Conservation (phyloP, 92 coral and sea anemone species). For the Isaurus tuberculatus region DNA sequence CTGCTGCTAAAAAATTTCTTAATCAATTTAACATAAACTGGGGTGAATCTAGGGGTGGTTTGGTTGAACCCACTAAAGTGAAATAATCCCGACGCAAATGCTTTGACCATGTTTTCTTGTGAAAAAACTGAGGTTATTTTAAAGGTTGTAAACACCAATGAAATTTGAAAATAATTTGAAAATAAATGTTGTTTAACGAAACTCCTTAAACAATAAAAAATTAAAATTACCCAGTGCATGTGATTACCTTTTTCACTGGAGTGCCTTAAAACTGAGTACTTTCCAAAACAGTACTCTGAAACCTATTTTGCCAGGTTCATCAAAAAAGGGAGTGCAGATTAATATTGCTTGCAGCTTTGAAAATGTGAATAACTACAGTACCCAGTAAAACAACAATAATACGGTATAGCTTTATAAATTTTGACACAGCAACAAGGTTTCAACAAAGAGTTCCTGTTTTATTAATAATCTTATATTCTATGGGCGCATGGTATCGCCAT, state of each 20-base stretch:
- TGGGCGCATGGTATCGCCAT: conserved; percentile 22
- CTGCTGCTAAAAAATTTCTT: background rate
- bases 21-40: background rate
- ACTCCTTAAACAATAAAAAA: too few species aligned
- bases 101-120: too few species aligned
- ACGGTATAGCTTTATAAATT: background rate
- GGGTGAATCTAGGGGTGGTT: too few species aligned
- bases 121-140: too few species aligned
- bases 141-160: too few species aligned
- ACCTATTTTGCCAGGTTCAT: background rate
- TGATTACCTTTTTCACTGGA: too few species aligned
- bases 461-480: background rate
- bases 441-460: background rate
- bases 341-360: background rate
- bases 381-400: conserved; percentile 13
- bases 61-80: too few species aligned
- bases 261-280: too few species aligned
- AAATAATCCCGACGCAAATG: background rate
- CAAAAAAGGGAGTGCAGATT: background rate
- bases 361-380: background rate
- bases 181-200: too few species aligned
- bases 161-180: too few species aligned
- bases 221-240: too few species aligned
- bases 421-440: background rate
- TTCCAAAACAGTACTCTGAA: background rate